Evolutionary conservation across 1,140 invertebrate species (phyloP), one percentile per base, ranked within the genome.

Genomic region (Lepidurus couesii): DNA sequence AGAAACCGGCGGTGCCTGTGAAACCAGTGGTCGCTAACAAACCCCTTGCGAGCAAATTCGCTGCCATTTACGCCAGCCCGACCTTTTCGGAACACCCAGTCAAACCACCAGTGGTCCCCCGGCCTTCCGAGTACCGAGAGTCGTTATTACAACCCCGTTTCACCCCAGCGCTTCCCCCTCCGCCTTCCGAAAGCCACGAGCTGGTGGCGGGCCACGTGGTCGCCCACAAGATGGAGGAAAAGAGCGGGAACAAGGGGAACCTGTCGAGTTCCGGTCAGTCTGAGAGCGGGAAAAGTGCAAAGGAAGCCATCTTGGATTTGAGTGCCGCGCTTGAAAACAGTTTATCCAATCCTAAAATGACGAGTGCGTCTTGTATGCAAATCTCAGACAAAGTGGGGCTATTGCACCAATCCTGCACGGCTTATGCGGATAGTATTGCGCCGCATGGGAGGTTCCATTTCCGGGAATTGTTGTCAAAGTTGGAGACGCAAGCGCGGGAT

Each of bases 361-460:
- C 89, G 0, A 88, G 90, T 76, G 88, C 90, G 1, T 90, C 88
- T 80, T 94, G 92, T 88, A 86, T 95, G n/a, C 93, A 95, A 82
- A 86, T 95, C 1, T 93, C 92, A 1, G 93, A 95, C 83, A 94
- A 94, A 83, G 89, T 95, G 10, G 91, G 92, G 65, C 85, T 92
- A 73, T 87, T 95, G 65, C 92, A 94, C 81, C 89, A 90, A 1
- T 91, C 92, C 79, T 95, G 93, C 84, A 86, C 89, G 53, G 89
- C 89, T 65, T 91, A 92, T 77, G 88, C 89, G 0, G 91, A 92
- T 80, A 87, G 86, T 80, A 91, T 95, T 80, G 90, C 94, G 24
- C 92, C 95, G 21, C 93, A 95, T 83, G 90, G 92, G 42, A 91
- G 95, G 78, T 95, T 97, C 84, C 93, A 95, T 81, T 91, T 96